Evolutionary conservation across 2,888 invertebrate genomes (phyloP).

Genomic region (Acrobasis consociella): DNA sequence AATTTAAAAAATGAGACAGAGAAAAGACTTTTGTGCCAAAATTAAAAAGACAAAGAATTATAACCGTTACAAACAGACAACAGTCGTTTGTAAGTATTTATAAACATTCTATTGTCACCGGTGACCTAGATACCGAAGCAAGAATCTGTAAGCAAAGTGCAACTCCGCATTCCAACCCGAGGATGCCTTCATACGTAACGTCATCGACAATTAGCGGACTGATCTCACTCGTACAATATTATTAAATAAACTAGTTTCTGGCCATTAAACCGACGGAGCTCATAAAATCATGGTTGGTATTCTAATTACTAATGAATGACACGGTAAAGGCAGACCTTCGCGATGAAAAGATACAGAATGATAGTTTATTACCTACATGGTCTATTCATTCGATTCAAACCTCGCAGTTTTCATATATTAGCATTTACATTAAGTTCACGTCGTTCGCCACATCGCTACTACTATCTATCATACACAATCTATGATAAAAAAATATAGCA

Average conservation of each 20-base stretch:
- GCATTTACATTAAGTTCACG: too few species aligned
- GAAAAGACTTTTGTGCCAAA: slow-evolving; percentile 2
- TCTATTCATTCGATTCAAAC: too few species aligned
- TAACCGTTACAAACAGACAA: slow-evolving; percentile 27
- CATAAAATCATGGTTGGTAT: slow-evolving; percentile 12
- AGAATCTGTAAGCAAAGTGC: slow-evolving; percentile 19
- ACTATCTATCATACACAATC: too few species aligned
- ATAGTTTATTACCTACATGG: too few species aligned
- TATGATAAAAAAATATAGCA: too few species aligned
- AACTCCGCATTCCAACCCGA: slow-evolving; percentile 13
- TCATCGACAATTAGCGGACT: slow-evolving; percentile 44
- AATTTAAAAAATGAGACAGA: not conserved
- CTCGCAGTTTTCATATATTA: too few species aligned
- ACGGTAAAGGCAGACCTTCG: slow-evolving; percentile 6
- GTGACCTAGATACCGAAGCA: slow-evolving; percentile 47
- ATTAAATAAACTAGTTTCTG: slow-evolving; percentile 29
- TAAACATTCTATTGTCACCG: slow-evolving; percentile 54
- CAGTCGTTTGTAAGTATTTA: slow-evolving; percentile 37
- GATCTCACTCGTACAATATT: slow-evolving; percentile 37
- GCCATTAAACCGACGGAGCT: slow-evolving; percentile 31
- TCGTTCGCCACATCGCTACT: too few species aligned
- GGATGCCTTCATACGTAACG: slow-evolving; percentile 31
- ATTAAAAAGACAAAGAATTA: slow-evolving; percentile 3
- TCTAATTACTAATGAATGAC: slow-evolving; percentile 2
- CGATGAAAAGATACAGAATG: not conserved